phyloP scores from a whole-genome alignment of 2,888 invertebrate species.

The Tinea trinotella region DNA sequence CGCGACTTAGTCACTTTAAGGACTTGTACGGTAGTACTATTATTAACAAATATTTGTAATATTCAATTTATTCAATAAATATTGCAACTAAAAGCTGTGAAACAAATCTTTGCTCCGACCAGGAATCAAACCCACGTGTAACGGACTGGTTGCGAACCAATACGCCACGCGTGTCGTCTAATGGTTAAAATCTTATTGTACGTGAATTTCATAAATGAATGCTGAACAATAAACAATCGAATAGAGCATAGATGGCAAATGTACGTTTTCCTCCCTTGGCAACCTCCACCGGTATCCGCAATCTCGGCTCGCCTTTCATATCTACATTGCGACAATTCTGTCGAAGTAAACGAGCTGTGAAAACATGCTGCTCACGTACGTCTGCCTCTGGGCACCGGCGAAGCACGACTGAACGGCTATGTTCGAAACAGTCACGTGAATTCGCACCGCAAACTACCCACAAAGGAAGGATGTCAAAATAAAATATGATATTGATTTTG shows the following conservation, averaged over 20 bases:
- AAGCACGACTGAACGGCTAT: slow-evolving; percentile 18
- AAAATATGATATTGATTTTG: slow-evolving; percentile 14
- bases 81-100: too few species aligned
- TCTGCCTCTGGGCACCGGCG: slow-evolving; percentile 11
- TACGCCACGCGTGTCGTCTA: not conserved
- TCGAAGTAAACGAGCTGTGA: slow-evolving; percentile 39
- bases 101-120: not conserved
- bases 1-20: too few species aligned
- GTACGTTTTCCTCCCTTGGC: slow-evolving; percentile 8
- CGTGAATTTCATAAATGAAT: not conserved
- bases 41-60: too few species aligned
- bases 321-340: slow-evolving; percentile 40
- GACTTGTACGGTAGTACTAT: too few species aligned
- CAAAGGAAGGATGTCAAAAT: slow-evolving; percentile 15
- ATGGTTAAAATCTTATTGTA: too few species aligned
- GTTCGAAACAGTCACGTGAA: slow-evolving; percentile 10
- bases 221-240: not conserved
- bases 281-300: slow-evolving; percentile 25
- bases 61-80: too few species aligned
- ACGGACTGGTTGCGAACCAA: too few species aligned
- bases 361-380: slow-evolving; percentile 45
- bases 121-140: too few species aligned
- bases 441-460: slow-evolving; percentile 20
- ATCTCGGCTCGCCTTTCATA: slow-evolving; percentile 41
- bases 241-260: slow-evolving; percentile 2